These are phyloP conservation scores for Bombus breviceps DNA, from an alignment of 1,140 invertebrate genomes.

Conservation along the genomic window DNA sequence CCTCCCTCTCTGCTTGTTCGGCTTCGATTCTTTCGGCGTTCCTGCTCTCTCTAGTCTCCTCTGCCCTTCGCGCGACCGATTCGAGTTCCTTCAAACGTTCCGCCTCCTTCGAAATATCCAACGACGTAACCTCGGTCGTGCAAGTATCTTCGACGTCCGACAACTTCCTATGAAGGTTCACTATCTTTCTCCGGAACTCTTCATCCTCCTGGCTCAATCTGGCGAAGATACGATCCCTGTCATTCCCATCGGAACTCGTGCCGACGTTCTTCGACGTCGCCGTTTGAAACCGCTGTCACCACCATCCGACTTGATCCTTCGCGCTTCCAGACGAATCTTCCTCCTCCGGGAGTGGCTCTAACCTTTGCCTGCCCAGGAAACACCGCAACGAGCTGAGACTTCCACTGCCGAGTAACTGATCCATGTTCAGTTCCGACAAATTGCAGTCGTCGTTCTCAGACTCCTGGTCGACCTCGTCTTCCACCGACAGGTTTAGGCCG, in stretches of 20 bases:
- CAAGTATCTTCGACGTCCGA: constrained; percentile 76
- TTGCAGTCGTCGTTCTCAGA: constrained; percentile 71
- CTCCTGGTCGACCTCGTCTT: constrained; percentile 72
- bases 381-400: constrained; percentile 72
- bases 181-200: constrained; percentile 78
- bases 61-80: constrained; percentile 67
- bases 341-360: constrained; percentile 81
- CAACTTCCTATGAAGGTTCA: constrained; percentile 78
- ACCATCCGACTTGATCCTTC: constrained; percentile 80
- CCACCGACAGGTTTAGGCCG: constrained; percentile 69
- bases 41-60: constrained; percentile 66
- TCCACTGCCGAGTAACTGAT: constrained; percentile 76
- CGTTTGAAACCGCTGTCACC: constrained; percentile 80
- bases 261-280: constrained; percentile 68
- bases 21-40: constrained; percentile 37
- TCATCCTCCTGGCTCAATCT: constrained; percentile 78
- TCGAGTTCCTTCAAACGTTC: constrained; percentile 70
- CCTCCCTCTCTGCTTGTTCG: constrained; percentile 45
- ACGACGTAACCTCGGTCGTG: constrained; percentile 8
- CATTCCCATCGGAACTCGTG: constrained; percentile 51
- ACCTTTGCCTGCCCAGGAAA: constrained; percentile 75
- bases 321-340: constrained; percentile 78
- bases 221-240: constrained; percentile 74
- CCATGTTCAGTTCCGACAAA: constrained; percentile 80
- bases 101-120: constrained; percentile 46